Percentiles rank a stretch among this genome's conserved stretches.
Evolutionary conservation across 2,797 vertebrate genomes (phyloP).

Genomic region (Hylomyscus alleni): DNA sequence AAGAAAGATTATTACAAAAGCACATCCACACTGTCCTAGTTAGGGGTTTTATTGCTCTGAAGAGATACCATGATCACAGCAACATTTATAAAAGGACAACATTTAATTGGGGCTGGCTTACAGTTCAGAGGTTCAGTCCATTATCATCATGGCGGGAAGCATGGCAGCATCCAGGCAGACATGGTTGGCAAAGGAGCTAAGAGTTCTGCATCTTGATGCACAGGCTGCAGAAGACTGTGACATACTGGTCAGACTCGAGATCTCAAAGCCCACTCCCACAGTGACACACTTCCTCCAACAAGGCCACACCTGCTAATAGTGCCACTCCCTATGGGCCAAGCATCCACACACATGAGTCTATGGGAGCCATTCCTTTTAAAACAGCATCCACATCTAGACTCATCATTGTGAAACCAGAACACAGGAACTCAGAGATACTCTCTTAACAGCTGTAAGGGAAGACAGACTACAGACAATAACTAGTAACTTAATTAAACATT

Average conservation of each 20-base stretch:
- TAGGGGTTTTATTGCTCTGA: background rate
- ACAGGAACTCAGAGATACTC: background rate
- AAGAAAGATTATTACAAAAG: background rate
- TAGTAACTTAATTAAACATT: background rate
- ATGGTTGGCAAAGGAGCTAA: background rate
- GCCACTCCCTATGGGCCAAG: background rate
- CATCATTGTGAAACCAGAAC: constrained; percentile 9
- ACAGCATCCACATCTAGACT: background rate
- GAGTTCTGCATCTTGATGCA: background rate
- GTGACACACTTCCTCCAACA: background rate
- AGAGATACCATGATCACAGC: background rate
- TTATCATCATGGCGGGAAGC: background rate
- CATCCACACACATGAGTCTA: background rate
- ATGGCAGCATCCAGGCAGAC: background rate
- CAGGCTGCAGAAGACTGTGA: background rate
- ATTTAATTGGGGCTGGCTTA: background rate
- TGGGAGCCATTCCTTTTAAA: background rate
- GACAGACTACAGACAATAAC: constrained; percentile 1
- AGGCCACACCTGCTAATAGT: background rate
- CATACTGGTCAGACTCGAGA: background rate
- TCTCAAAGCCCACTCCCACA: background rate
- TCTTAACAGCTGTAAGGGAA: constrained; percentile 2
- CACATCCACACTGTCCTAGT: background rate
- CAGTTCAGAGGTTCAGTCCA: background rate
- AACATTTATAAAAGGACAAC: background rate